A percentile compares a stretch with the other conserved stretches of the same genome.
Evolutionary conservation across 2,113 vertebrate species (phyloP).

Genomic region (Cololabis saira): DNA sequence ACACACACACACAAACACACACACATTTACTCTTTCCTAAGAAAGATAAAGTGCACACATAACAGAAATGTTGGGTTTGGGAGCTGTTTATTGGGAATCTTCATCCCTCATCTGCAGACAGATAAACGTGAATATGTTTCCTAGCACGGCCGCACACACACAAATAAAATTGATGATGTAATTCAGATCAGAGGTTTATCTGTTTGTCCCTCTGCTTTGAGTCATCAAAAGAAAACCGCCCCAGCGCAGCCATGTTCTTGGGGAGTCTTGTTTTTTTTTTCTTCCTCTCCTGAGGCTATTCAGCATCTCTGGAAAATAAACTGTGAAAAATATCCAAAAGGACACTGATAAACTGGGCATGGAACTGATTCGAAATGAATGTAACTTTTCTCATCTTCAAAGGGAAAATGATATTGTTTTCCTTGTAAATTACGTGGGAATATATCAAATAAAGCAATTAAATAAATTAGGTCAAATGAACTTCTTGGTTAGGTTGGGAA

Average conservation of each 20-base stretch:
- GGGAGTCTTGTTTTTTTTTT: neutral
- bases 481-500: too few relatives aligned
- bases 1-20: conserved; percentile 5
- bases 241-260: neutral
- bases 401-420: too few relatives aligned
- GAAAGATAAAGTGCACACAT: neutral
- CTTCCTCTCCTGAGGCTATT: too few relatives aligned
- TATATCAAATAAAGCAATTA: too few relatives aligned
- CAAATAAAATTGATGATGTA: neutral
- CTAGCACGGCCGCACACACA: neutral
- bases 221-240: conserved; percentile 1
- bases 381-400: too few relatives aligned
- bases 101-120: neutral
- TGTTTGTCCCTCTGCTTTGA: conserved; percentile 3
- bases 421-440: too few relatives aligned
- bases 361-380: too few relatives aligned
- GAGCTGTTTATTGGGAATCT: neutral
- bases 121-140: neutral
- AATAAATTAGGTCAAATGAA: too few relatives aligned
- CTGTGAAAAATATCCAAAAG: too few relatives aligned
- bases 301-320: too few relatives aligned
- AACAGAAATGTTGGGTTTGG: conserved; percentile 15
- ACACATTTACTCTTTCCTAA: too few relatives aligned
- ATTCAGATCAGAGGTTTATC: conserved; percentile 2
- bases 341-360: too few relatives aligned